Evolutionary conservation across 1,140 invertebrate species (phyloP).

Genomic region (Drosophila leontia): DNA sequence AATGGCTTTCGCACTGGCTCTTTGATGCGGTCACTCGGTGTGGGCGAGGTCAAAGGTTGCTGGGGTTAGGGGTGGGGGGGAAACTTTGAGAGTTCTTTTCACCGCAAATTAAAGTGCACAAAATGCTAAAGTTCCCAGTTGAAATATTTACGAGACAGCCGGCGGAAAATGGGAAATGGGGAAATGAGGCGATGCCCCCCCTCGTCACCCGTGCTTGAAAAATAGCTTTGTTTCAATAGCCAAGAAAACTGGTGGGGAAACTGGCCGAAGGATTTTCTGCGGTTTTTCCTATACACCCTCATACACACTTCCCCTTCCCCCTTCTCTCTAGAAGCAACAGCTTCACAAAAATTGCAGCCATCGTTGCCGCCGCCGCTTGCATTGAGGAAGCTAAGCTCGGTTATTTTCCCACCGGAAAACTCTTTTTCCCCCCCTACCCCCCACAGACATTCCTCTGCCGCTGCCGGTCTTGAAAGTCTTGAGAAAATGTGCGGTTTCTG

Average conservation of each 20-base stretch:
- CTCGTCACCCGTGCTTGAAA: constrained; percentile 47
- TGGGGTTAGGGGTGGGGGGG: constrained; percentile 2
- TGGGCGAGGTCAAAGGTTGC: constrained; percentile 22
- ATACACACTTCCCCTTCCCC: too few species aligned
- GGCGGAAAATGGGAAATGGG: constrained; percentile 9
- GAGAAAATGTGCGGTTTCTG: constrained; percentile 81
- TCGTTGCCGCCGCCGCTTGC: constrained; percentile 53
- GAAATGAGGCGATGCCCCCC: not conserved
- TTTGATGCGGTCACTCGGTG: constrained; percentile 72
- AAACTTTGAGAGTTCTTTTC: constrained; percentile 62
- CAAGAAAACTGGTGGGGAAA: constrained; percentile 28
- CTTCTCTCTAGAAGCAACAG: constrained; percentile 1
- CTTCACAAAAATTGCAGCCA: constrained; percentile 62
- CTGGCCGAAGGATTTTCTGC: constrained; percentile 51
- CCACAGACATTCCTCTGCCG: not conserved
- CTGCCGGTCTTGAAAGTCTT: constrained; percentile 38
- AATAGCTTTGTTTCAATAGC: constrained; percentile 74
- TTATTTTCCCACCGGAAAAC: constrained; percentile 27
- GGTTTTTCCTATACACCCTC: constrained; percentile 32
- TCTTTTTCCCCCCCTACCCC: not conserved
- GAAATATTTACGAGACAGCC: constrained; percentile 54
- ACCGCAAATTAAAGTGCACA: constrained; percentile 81
- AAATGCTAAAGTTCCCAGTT: constrained; percentile 71
- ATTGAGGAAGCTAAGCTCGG: constrained; percentile 38
- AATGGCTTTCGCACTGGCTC: constrained; percentile 52